A percentile compares a stretch with the other conserved stretches of the same genome.
Conservation (phyloP, 2,797 vertebrate species). For the Sparus aurata region DNA sequence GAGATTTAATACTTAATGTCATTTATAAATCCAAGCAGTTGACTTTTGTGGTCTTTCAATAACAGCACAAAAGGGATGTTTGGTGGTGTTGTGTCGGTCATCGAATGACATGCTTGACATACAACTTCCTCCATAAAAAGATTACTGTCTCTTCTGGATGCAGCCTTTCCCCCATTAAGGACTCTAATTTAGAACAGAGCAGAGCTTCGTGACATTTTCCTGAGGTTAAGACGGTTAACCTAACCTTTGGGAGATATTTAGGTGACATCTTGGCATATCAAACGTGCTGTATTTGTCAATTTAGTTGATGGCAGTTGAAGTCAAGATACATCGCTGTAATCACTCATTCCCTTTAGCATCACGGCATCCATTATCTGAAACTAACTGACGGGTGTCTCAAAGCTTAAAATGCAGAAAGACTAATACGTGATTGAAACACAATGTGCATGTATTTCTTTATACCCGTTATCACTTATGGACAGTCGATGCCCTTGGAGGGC, state of each 20-base stretch:
- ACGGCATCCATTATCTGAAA: no score
- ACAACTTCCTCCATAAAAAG: not conserved
- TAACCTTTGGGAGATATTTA: conserved; percentile 33
- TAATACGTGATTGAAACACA: no score
- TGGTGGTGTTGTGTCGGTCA: conserved; percentile 1
- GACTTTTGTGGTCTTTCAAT: conserved; percentile 13
- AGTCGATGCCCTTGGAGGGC: no score
- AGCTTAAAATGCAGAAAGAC: no score
- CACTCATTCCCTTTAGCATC: not conserved
- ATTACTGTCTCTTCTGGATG: not conserved
- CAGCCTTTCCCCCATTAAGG: not conserved
- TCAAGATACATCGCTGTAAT: not conserved
- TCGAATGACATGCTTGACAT: conserved; percentile 7
- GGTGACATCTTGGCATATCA: conserved; percentile 6
- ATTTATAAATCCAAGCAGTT: conserved; percentile 34
- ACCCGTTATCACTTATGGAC: no score
- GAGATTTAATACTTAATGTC: conserved; percentile 44
- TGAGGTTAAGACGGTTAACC: conserved; percentile 12
- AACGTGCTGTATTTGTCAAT: not conserved
- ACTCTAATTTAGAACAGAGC: not conserved
- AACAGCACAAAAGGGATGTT: not conserved
- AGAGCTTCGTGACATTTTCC: conserved; percentile 21
- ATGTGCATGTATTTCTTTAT: no score
- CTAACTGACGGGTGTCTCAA: no score
- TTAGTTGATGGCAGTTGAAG: not conserved